phyloP scores from a whole-genome alignment of 2,113 vertebrate genomes.

The Python bivittatus region DNA sequence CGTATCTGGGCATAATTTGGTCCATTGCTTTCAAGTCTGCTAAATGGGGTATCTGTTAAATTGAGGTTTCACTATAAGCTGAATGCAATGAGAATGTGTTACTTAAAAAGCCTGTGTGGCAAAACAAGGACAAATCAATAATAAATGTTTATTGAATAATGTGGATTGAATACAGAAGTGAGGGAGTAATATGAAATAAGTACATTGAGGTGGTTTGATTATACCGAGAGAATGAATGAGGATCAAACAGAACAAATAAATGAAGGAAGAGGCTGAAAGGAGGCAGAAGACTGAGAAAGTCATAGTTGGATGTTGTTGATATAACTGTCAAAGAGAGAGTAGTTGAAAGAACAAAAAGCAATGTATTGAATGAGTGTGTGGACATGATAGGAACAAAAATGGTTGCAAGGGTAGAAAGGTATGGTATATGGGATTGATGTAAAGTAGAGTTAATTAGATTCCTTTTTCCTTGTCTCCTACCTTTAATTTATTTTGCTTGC shows the following conservation, averaged over 20 bases:
- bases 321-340: not conserved
- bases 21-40: not conserved
- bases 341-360: not conserved
- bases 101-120: not conserved
- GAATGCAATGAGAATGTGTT: not conserved
- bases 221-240: not conserved
- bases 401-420: not conserved
- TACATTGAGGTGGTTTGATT: not conserved
- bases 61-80: not conserved
- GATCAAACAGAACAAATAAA: not conserved
- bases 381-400: not conserved
- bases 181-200: not conserved
- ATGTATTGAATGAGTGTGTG: not conserved
- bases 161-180: not conserved
- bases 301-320: not conserved
- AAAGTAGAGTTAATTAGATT: not conserved
- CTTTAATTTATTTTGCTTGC: not conserved
- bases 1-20: not conserved
- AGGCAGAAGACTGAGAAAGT: not conserved
- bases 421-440: not conserved
- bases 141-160: not conserved
- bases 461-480: not conserved
- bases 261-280: not conserved
- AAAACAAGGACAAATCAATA: too few relatives aligned
- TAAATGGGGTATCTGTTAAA: not conserved